Conservation (phyloP, 2,113 vertebrate species). For the Phoenicopterus ruber region DNA sequence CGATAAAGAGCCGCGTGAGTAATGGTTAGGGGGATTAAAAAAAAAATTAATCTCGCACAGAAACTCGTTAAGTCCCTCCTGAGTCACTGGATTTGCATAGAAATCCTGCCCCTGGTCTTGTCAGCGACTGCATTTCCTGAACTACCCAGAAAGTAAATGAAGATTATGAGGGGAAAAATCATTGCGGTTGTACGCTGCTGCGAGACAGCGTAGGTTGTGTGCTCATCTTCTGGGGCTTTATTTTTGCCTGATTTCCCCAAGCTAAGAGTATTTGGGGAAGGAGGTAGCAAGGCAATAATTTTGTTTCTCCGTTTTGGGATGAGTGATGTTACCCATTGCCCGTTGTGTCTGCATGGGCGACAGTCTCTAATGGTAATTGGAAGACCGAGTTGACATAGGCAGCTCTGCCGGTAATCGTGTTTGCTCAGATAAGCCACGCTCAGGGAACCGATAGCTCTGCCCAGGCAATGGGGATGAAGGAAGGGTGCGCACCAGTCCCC, state of each 20-base stretch:
- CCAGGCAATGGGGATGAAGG: neutral
- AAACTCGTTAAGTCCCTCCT: neutral
- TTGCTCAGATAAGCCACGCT: neutral
- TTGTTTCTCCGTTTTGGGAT: neutral
- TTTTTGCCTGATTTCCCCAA: neutral
- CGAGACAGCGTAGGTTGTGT: neutral
- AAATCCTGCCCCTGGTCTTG: neutral
- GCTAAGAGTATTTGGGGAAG: neutral
- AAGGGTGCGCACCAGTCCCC: accelerated
- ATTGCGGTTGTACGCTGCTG: neutral
- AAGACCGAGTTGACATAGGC: neutral
- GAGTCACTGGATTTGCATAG: slow-evolving; percentile 43
- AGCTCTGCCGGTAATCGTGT: neutral
- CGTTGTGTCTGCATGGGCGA: accelerated
- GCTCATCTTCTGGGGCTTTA: neutral
- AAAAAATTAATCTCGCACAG: neutral
- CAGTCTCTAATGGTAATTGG: neutral
- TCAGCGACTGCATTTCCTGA: neutral
- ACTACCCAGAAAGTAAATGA: slow-evolving; percentile 56
- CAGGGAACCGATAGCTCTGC: neutral
- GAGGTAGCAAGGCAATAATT: neutral
- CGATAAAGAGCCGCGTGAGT: neutral
- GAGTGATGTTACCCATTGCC: neutral
- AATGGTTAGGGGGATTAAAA: neutral
- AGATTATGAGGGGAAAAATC: neutral